Conservation (phyloP, 1,140 invertebrate species). For the Sycophaga agraensis region DNA sequence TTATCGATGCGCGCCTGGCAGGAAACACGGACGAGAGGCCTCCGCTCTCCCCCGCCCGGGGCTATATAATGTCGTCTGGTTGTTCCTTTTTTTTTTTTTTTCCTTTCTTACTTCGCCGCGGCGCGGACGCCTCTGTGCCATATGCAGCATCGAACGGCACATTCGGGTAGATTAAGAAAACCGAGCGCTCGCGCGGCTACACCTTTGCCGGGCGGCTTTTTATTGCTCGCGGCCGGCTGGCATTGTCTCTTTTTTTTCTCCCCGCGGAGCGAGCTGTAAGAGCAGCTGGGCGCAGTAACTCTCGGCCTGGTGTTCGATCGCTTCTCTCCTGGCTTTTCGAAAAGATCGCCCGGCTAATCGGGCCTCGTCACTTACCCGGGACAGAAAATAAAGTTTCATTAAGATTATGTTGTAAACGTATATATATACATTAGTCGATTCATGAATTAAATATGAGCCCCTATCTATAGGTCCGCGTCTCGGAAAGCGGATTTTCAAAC, state of each 20-base stretch:
- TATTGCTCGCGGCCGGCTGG: not conserved
- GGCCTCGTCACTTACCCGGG: constrained; percentile 43
- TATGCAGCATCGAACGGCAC: not conserved
- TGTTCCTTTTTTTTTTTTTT: not conserved
- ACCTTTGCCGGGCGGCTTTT: not conserved
- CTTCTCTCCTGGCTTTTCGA: not conserved
- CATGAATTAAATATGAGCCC: constrained; percentile 21
- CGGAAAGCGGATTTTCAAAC: not conserved
- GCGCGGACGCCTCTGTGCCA: not conserved
- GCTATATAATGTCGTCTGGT: too few species aligned
- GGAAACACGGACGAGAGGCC: constrained; percentile 1
- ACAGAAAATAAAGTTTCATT: constrained; percentile 39
- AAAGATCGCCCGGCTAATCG: constrained; percentile 19
- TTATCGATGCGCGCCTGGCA: constrained; percentile 7
- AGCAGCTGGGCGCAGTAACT: constrained; percentile 6
- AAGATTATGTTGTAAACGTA: constrained; percentile 18
- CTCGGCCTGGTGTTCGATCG: not conserved
- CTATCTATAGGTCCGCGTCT: not conserved
- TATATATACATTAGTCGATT: not conserved
- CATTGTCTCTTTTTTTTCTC: constrained; percentile 3
- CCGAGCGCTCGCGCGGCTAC: not conserved
- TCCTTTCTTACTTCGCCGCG: not conserved
- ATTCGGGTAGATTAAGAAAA: constrained; percentile 27
- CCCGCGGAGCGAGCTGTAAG: too few species aligned
- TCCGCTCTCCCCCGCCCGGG: not conserved